A percentile compares a stretch with the other conserved stretches of the same genome.
Evolutionary conservation across 2,888 invertebrate species (phyloP).

Genomic region (Petrolisthes manimaculis): DNA sequence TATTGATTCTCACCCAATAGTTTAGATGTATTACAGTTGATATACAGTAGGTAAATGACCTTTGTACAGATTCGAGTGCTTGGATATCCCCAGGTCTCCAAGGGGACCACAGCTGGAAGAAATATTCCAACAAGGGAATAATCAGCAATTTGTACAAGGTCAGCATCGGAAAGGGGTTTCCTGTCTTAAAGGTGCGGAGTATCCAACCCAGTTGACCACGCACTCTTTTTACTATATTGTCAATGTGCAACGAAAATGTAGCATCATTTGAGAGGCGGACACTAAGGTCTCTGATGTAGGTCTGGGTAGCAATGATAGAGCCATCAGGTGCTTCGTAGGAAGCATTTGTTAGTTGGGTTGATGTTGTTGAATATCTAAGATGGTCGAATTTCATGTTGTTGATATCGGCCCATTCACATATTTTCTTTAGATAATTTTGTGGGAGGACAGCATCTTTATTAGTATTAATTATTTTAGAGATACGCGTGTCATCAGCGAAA

Average conservation of each 20-base stretch:
- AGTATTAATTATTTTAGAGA: no score
- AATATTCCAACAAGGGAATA: neutral
- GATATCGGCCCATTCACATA: neutral
- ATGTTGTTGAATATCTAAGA: neutral
- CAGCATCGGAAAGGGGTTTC: neutral
- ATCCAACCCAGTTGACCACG: neutral
- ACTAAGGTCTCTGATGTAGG: neutral
- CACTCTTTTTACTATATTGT: neutral
- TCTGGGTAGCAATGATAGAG: neutral
- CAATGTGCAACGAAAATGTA: neutral
- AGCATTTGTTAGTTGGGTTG: neutral
- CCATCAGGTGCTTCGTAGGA: neutral
- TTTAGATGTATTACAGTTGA: neutral
- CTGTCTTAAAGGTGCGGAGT: neutral
- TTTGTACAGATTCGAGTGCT: neutral
- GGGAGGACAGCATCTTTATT: neutral
- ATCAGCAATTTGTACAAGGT: neutral
- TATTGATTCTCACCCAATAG: neutral
- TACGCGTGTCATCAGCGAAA: no score
- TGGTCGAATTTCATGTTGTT: conserved; percentile 8
- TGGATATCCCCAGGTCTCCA: neutral
- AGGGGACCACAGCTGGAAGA: neutral
- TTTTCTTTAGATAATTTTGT: neutral
- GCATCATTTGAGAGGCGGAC: neutral
- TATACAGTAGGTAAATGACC: neutral